Percentiles rank a stretch among this genome's conserved stretches.
These are phyloP conservation scores for Leucophora obtusa DNA, from an alignment of 2,888 invertebrate species.

Conservation along the genomic window DNA sequence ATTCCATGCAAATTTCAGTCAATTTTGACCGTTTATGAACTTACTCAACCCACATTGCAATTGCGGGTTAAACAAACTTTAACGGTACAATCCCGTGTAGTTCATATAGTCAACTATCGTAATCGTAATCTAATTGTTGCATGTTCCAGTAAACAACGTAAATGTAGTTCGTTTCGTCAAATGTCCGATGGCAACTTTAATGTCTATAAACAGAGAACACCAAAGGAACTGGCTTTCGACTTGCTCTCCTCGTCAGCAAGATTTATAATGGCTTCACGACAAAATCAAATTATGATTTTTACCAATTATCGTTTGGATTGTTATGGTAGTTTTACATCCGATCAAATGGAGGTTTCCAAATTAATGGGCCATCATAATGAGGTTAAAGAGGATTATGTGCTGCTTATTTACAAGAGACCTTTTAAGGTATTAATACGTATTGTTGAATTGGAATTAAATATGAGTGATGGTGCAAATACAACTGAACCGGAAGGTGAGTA, in stretches of 20 bases:
- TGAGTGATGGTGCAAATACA: neutral
- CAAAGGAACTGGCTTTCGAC: constrained; percentile 70
- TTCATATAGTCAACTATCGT: constrained; percentile 70
- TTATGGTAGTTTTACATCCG: constrained; percentile 70
- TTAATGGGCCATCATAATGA: constrained; percentile 69
- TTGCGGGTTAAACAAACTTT: constrained; percentile 70
- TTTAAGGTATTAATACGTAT: constrained; percentile 69
- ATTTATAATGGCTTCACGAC: constrained; percentile 70
- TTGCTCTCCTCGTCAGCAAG: constrained; percentile 67
- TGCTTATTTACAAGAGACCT: constrained; percentile 67
- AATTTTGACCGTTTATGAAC: constrained; percentile 70
- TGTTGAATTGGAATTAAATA: constrained; percentile 69
- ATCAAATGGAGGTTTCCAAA: constrained; percentile 65
- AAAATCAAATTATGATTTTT: constrained; percentile 70
- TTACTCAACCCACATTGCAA: constrained; percentile 64
- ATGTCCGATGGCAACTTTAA: constrained; percentile 70
- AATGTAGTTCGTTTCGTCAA: constrained; percentile 72
- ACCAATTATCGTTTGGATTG: constrained; percentile 73
- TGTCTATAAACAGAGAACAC: constrained; percentile 68
- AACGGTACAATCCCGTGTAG: constrained; percentile 67
- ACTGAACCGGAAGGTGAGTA: constrained; percentile 60
- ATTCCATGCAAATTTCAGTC: constrained; percentile 64
- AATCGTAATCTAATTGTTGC: constrained; percentile 71
- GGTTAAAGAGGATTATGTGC: constrained; percentile 69
- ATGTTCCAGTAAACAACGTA: constrained; percentile 65